Base-by-base conservation (phyloP, 2,888 invertebrate genomes). In the Gymnoscelis rufifasciata region DNA sequence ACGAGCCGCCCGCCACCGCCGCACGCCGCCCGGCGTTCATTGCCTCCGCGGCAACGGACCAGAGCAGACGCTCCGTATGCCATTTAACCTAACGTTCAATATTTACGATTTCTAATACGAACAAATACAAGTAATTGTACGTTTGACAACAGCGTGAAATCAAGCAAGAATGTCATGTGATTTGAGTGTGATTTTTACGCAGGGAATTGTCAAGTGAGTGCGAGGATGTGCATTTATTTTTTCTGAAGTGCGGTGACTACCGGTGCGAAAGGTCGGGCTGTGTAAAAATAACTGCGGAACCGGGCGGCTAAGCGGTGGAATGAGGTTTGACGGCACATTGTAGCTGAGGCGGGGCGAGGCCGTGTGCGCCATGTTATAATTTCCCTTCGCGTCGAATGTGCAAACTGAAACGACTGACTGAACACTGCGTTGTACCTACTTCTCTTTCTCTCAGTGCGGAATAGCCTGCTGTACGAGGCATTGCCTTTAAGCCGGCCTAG, bases 31-130 rank as follows among this genome's bases (percentile, higher is more conserved):
- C 89, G 88, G 89, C 91, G 91, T 91, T 91, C 91, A 91, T 90
- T 90, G 91, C 89, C 90, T 91, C 87, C 90, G 90, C 89, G 91
- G 91, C 91, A 77, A 83, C 84, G 84, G 84, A 74, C 72, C 82
- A 68, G 84, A 78, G 76, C 78, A 75, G 75, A 72, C 78, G 83
- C 63, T 55, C 60, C 62, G 73, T 70, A 80, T 78, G 82, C 68
- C 52, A 62, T 55, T 54, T 60, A 56, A 56, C 52, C 47, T 58
- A 57, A 58, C 54, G 56, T 60, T 60, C 53, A 57, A 19, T 56
- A 56, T 60, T 62, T 64, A 68, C 67, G 60, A 66, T 55, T 50
- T 40, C 38, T 47, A 36, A 33, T 39, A 47, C 45, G 47, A 51
- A 35, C 43, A 50, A 33, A 40, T 35, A 11, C 8, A 19, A 2